Evolutionary conservation across 2,888 invertebrate species (phyloP), one percentile per base, ranked within the genome.

Genomic region (Autographa pulchrina): DNA sequence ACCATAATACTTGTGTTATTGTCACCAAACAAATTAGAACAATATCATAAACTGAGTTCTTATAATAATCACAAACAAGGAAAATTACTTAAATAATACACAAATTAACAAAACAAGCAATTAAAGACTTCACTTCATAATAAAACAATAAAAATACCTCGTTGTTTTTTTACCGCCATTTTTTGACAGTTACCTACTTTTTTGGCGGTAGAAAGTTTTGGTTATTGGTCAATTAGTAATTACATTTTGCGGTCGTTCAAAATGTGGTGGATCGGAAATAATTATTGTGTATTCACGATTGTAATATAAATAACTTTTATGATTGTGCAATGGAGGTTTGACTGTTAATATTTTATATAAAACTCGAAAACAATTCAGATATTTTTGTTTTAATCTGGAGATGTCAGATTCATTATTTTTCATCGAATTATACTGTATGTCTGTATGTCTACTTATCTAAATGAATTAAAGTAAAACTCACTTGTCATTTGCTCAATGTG

Each of bases 181-280:
- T 48, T 56, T 56, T 56, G 20, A 56, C 54, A 56, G 54, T 56
- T 20, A 56, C 54, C 54, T 56, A 25, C 54, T 56, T 56, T 54
- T 56, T 56, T 25, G 54, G 54, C 25, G 25, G 54, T 56, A 56
- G 54, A 56, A 56, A 56, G 54, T 56, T 18, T 20, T 56, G 25
- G 14, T 56, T 25, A 56, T 56, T 25, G 54, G 54, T 25, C 54
- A 56, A 56, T 56, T 56, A 56, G 25, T 25, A 54, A 54, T 54
- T 54, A 54, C 18, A 20, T 13, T 56, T 56, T 56, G 20, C 20
- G 54, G 54, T 25, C 11, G 11, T 48, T 48, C 11, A 54, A 13
- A 25, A 4, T 20, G 20, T 20, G 18, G 20, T 18, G 11, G 54
- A 54, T 54, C 54, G 54, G 25, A 20, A 56, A 25, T 25, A 56